phyloP scores from a whole-genome alignment of 2,797 vertebrate genomes.

The Heteromormyrus szaboi region DNA sequence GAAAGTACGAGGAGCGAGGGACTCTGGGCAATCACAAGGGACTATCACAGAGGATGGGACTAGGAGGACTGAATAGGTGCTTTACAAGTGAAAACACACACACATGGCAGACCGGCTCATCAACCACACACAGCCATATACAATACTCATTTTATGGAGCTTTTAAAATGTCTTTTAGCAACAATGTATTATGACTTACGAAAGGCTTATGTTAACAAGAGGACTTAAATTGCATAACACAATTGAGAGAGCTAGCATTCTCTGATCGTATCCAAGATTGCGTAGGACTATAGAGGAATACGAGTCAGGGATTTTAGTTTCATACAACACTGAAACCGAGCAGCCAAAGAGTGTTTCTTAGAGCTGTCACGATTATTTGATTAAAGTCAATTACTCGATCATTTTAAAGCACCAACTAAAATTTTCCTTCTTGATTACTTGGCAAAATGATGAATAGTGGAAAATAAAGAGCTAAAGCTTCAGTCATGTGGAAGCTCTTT shows the following conservation, averaged over 20 bases:
- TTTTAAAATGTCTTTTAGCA: neutral
- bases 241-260: neutral
- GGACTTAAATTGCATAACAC: neutral
- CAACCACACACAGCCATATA: neutral
- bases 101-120: neutral
- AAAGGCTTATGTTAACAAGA: neutral
- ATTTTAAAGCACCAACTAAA: neutral
- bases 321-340: neutral
- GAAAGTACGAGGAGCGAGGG: slow-evolving; percentile 13
- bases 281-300: neutral
- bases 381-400: neutral
- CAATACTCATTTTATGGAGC: neutral
- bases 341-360: neutral
- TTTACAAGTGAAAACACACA: neutral
- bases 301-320: neutral
- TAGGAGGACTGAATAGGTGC: neutral
- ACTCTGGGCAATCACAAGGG: slow-evolving; percentile 38
- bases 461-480: neutral
- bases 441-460: neutral
- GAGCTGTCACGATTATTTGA: neutral
- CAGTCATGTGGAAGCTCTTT: neutral
- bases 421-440: neutral
- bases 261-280: neutral
- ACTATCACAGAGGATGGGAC: slow-evolving; percentile 48
- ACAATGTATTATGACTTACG: neutral